Evolutionary conservation across 2,113 vertebrate species (phyloP).

Genomic region (Cinclus mexicanus): DNA sequence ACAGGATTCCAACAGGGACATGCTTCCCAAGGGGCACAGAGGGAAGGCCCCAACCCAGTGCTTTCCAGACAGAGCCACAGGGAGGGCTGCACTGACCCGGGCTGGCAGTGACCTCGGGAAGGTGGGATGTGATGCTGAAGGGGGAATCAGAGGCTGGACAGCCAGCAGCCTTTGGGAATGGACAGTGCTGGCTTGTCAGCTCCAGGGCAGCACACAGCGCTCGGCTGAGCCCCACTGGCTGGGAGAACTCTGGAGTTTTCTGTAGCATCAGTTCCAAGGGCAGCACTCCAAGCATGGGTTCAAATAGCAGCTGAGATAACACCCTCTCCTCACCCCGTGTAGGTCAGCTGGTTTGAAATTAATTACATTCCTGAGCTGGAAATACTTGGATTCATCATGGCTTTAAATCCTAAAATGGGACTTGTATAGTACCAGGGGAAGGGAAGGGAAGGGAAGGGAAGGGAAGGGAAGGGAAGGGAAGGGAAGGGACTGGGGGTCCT

Average conservation of each 20-base stretch:
- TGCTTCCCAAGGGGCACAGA: not conserved
- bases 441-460: not conserved
- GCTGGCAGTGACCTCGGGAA: rapidly evolving
- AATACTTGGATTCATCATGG: not conserved
- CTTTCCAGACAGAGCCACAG: not conserved
- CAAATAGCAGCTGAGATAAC: not conserved
- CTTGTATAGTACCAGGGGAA: rapidly evolving
- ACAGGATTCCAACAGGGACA: not conserved
- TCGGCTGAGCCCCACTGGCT: rapidly evolving
- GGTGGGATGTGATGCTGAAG: not conserved
- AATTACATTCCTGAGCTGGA: not conserved
- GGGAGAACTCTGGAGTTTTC: not conserved
- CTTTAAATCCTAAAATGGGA: not conserved
- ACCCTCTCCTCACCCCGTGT: not conserved
- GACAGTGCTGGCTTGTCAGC: not conserved
- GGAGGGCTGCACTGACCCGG: not conserved
- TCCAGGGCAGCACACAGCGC: not conserved
- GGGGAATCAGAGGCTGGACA: not conserved
- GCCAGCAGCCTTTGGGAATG: not conserved
- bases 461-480: not conserved
- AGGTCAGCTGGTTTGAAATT: not conserved
- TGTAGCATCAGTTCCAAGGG: not conserved
- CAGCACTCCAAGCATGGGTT: not conserved
- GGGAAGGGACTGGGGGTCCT: not conserved
- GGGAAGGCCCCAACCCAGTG: not conserved